Percentiles rank a stretch among this genome's conserved stretches.
These are phyloP conservation scores for Sorex araneus DNA, from an alignment of 2,113 vertebrate genomes.

Conservation along the genomic window DNA sequence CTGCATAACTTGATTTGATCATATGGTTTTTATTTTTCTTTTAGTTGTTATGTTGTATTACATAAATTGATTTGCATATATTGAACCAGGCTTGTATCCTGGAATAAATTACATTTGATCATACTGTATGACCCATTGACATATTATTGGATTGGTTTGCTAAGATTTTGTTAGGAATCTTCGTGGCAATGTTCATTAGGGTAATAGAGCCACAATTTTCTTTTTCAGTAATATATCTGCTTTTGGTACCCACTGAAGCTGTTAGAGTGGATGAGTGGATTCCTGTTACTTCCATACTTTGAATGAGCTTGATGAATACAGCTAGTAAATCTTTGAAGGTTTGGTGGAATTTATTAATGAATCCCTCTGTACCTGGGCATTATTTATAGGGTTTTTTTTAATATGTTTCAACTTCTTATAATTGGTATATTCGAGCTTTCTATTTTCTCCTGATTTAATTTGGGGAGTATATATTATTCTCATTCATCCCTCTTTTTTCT, in stretches of 20 bases:
- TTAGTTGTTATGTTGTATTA: neutral
- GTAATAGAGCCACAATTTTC: neutral
- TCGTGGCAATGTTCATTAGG: neutral
- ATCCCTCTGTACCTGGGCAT: too few relatives aligned
- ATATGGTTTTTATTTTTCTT: too few relatives aligned
- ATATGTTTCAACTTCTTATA: neutral
- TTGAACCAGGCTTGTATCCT: neutral
- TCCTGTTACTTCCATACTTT: neutral
- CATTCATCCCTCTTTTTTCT: neutral
- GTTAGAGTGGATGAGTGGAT: neutral
- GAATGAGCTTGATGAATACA: neutral
- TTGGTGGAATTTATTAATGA: neutral
- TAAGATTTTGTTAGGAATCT: neutral
- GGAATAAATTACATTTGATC: neutral
- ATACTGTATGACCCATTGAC: neutral
- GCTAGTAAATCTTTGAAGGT: neutral
- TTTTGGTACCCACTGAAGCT: neutral
- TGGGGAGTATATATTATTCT: neutral
- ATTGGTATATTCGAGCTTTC: neutral
- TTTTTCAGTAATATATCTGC: neutral
- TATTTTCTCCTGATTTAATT: neutral
- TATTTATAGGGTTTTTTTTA: neutral
- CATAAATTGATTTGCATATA: neutral
- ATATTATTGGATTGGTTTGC: neutral
- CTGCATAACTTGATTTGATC: too few relatives aligned